Conservation (phyloP, 37 sponge, comb jelly and placozoan species). For the Chondrilla cf. caribensis region DNA sequence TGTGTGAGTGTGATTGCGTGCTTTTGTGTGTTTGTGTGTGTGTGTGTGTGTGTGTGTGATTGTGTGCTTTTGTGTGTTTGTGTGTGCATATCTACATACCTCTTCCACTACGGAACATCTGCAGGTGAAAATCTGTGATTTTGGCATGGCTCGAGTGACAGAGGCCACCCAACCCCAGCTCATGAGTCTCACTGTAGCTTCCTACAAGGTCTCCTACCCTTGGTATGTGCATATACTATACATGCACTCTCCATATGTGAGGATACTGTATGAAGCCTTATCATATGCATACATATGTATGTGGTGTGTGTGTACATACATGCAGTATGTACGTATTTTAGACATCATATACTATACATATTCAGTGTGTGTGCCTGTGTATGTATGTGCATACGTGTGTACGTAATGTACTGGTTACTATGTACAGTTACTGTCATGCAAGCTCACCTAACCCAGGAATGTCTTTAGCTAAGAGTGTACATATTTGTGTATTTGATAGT, state of each 20-base stretch:
- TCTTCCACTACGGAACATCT: too few relatives aligned
- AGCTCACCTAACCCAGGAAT: neutral
- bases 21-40: too few relatives aligned
- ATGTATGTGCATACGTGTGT: neutral
- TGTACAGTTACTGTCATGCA: neutral
- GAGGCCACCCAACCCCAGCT: conserved; percentile 27
- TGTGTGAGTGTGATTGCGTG: too few relatives aligned
- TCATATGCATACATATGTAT: neutral
- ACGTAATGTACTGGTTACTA: neutral
- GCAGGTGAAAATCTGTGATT: conserved; percentile 69
- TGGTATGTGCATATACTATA: conserved; percentile 39
- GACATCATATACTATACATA: too few relatives aligned
- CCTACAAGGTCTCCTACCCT: conserved; percentile 35
- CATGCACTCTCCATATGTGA: neutral
- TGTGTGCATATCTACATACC: too few relatives aligned
- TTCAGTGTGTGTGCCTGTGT: conserved; percentile 2
- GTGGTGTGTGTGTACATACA: neutral
- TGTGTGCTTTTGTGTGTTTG: too few relatives aligned
- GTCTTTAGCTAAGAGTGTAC: too few relatives aligned
- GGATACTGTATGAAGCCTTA: neutral
- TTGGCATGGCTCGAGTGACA: conserved; percentile 65
- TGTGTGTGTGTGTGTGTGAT: too few relatives aligned
- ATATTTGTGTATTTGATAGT: too few relatives aligned
- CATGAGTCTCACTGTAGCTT: conserved; percentile 41
- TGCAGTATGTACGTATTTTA: neutral